A percentile compares a stretch with the other conserved stretches of the same genome.
These are phyloP conservation scores for Drosophila seguyi DNA, from an alignment of 1,140 invertebrate genomes.

Conservation along the genomic window DNA sequence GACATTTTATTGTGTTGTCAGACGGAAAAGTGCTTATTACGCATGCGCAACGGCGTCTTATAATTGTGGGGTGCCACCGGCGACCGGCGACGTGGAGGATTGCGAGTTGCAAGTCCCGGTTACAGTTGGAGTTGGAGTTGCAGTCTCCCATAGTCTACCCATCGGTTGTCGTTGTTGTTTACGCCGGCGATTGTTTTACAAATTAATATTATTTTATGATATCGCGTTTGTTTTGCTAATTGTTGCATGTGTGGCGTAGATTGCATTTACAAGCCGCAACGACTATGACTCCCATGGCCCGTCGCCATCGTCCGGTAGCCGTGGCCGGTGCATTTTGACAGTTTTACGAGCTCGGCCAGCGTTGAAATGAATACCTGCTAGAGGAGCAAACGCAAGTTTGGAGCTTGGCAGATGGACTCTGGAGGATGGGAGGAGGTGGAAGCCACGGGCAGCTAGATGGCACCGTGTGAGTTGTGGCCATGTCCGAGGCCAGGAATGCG, in stretches of 20 bases:
- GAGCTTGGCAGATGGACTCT: slow-evolving; percentile 8
- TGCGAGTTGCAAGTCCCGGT: slow-evolving; percentile 27
- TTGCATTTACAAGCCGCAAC: slow-evolving; percentile 66
- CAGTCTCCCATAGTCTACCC: slow-evolving; percentile 20
- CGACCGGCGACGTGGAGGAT: slow-evolving; percentile 53
- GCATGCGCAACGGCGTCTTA: slow-evolving; percentile 80
- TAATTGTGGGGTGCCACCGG: slow-evolving; percentile 78
- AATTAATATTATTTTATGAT: slow-evolving; percentile 85
- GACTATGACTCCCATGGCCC: no score
- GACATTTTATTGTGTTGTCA: slow-evolving; percentile 85
- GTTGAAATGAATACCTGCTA: slow-evolving; percentile 79
- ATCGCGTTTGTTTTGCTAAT: slow-evolving; percentile 84
- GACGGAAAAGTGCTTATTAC: slow-evolving; percentile 85
- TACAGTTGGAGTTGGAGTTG: background rate
- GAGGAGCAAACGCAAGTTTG: slow-evolving; percentile 15
- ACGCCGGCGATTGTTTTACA: slow-evolving; percentile 81
- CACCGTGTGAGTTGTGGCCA: slow-evolving; percentile 70
- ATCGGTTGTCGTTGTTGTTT: slow-evolving; percentile 73
- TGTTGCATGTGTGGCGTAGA: slow-evolving; percentile 84
- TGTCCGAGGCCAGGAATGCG: slow-evolving; percentile 71
- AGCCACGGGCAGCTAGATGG: slow-evolving; percentile 18
- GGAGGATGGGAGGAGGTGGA: background rate
- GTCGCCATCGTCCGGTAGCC: slow-evolving; percentile 75
- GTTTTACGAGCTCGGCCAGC: slow-evolving; percentile 78
- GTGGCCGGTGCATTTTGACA: slow-evolving; percentile 82